A percentile compares a stretch with the other conserved stretches of the same genome.
These are phyloP conservation scores for Eulacestoma nigropectus DNA, from an alignment of 2,113 vertebrate species.

Conservation along the genomic window DNA sequence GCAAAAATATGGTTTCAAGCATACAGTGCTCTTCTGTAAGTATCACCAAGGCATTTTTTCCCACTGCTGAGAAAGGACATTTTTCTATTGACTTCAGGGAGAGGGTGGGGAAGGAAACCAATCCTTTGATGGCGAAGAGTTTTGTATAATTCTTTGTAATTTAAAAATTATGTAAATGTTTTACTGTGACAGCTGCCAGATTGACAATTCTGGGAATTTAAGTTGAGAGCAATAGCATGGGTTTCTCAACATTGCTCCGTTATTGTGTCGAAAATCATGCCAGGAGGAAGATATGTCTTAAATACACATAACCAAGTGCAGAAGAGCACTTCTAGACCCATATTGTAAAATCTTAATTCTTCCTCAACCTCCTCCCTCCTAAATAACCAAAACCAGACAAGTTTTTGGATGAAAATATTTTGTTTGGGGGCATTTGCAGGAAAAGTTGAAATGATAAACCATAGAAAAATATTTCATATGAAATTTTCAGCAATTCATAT, in stretches of 20 bases:
- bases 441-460: background rate
- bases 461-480: background rate
- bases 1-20: background rate
- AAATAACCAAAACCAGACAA: conserved; percentile 46
- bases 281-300: conserved; percentile 49
- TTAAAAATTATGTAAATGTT: conserved; percentile 50
- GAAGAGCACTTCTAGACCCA: background rate
- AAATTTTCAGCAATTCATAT: background rate
- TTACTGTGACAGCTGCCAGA: conserved; percentile 12
- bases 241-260: conserved; percentile 22
- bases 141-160: conserved; percentile 36
- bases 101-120: conserved; percentile 32
- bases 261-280: conserved; percentile 37
- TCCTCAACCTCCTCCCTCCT: conserved; percentile 9
- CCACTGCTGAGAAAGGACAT: background rate
- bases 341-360: conserved; percentile 52
- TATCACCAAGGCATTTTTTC: background rate
- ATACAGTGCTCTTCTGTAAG: background rate
- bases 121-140: conserved; percentile 9
- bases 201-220: conserved; percentile 55
- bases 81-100: conserved; percentile 40
- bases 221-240: background rate
- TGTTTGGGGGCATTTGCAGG: background rate
- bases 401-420: background rate
- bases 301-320: conserved; percentile 48